Evolutionary conservation across 2,888 invertebrate species (phyloP).

Genomic region (Tinea semifulvella): DNA sequence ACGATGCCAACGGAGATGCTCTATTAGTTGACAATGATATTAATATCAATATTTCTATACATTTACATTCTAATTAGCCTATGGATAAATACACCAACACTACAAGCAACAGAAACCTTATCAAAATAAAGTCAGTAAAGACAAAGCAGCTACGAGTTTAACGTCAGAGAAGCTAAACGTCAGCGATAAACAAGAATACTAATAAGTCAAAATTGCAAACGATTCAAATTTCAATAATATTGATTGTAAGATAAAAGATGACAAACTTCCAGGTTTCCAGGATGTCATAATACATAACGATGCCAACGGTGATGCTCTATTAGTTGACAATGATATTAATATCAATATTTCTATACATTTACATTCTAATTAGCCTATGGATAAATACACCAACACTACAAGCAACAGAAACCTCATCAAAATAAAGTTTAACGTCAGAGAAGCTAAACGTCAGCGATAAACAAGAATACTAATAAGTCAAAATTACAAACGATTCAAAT

Average conservation of each 20-base stretch:
- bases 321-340: slow-evolving; percentile 15
- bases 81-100: not conserved
- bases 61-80: slow-evolving; percentile 14
- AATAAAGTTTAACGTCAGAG: no score
- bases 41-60: slow-evolving; percentile 19
- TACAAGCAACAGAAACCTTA: not conserved
- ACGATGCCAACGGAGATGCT: slow-evolving; percentile 25
- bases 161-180: no score
- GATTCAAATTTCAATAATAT: slow-evolving; percentile 33
- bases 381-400: not conserved
- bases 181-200: no score
- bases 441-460: no score
- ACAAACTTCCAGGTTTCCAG: not conserved
- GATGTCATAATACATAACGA: slow-evolving; percentile 26
- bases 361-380: slow-evolving; percentile 10
- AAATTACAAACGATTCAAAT: no score
- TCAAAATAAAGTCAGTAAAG: no score
- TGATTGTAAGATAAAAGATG: slow-evolving; percentile 20
- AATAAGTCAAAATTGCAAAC: slow-evolving; percentile 24
- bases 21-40: slow-evolving; percentile 13
- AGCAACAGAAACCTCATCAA: not conserved
- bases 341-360: slow-evolving; percentile 19
- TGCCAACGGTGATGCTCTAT: slow-evolving; percentile 23
- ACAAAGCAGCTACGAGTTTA: no score
- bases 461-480: no score